Conservation (phyloP, 2,888 invertebrate species). For the Morinoia aosen region DNA sequence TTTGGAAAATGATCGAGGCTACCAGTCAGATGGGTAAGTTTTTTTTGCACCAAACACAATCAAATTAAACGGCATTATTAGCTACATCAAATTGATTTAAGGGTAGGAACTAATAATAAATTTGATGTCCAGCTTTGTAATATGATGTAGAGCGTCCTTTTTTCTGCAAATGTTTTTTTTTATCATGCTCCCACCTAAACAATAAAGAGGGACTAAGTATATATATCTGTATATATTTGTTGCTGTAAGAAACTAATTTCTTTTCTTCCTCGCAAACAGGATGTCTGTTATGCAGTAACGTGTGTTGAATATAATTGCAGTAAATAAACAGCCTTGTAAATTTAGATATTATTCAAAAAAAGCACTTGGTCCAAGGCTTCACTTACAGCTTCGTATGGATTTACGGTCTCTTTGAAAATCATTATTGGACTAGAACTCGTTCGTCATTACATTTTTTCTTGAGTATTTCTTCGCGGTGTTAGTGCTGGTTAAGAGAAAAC, state of each 20-base stretch:
- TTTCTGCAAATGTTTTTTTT: not conserved
- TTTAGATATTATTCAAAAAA: not conserved
- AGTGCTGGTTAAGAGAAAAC: not conserved
- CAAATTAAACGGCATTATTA: not conserved
- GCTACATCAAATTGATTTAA: not conserved
- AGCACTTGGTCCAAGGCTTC: not conserved
- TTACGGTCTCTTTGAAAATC: not conserved
- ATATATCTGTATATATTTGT: not conserved
- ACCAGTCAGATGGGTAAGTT: constrained; percentile 84
- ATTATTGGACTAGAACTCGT: not conserved
- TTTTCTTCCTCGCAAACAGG: not conserved
- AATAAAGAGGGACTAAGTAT: not conserved
- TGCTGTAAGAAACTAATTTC: not conserved
- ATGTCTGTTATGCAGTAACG: not conserved
- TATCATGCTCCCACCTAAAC: not conserved
- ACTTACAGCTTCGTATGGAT: not conserved
- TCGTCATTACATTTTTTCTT: not conserved
- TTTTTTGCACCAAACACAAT: not conserved
- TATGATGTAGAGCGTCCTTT: not conserved
- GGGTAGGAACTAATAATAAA: not conserved
- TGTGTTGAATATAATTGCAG: not conserved
- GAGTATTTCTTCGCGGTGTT: not conserved
- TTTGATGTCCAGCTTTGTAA: not conserved
- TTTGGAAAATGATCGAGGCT: constrained; percentile 91
- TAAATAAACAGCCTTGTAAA: not conserved